Evolutionary conservation across 53 echinoderm and acorn worm genomes (phyloP).

Genomic region (Temnopleurus reevesii): DNA sequence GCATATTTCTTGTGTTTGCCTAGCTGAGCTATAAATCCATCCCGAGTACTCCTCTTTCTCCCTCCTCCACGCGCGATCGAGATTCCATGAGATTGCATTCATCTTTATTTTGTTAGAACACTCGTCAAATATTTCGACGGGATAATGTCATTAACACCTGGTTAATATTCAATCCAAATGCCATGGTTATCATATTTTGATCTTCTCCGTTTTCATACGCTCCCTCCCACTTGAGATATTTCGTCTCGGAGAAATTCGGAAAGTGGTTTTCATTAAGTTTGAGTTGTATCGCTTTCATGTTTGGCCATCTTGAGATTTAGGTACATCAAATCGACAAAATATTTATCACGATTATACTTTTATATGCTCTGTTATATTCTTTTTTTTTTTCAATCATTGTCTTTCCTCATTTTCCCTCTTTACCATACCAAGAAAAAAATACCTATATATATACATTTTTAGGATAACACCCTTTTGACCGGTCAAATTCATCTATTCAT

Average conservation of each 20-base stretch:
- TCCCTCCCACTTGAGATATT: not conserved
- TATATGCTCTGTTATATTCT: too few relatives aligned
- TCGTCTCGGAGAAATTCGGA: not conserved
- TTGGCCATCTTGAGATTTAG: too few relatives aligned
- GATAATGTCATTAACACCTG: slow-evolving; percentile 47
- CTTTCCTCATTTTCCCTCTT: too few relatives aligned
- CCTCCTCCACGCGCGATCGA: not conserved
- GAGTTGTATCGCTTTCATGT: too few relatives aligned
- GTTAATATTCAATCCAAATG: slow-evolving; percentile 49
- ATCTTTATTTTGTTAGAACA: slow-evolving; percentile 2
- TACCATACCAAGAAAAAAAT: too few relatives aligned
- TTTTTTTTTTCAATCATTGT: too few relatives aligned
- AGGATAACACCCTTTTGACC: too few relatives aligned
- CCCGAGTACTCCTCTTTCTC: slow-evolving; percentile 1
- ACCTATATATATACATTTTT: too few relatives aligned
- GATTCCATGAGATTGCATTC: slow-evolving; percentile 38
- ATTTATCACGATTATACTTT: too few relatives aligned
- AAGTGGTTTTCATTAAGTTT: not conserved
- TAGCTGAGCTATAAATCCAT: slow-evolving; percentile 54
- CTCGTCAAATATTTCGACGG: slow-evolving; percentile 29
- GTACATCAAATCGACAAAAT: too few relatives aligned
- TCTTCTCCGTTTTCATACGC: not conserved
- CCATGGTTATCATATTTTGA: not conserved
- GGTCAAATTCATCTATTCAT: too few relatives aligned
- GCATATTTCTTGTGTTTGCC: slow-evolving; percentile 43